Evolutionary conservation across 2,113 vertebrate genomes (phyloP).

Genomic region (Istiophorus platypterus): DNA sequence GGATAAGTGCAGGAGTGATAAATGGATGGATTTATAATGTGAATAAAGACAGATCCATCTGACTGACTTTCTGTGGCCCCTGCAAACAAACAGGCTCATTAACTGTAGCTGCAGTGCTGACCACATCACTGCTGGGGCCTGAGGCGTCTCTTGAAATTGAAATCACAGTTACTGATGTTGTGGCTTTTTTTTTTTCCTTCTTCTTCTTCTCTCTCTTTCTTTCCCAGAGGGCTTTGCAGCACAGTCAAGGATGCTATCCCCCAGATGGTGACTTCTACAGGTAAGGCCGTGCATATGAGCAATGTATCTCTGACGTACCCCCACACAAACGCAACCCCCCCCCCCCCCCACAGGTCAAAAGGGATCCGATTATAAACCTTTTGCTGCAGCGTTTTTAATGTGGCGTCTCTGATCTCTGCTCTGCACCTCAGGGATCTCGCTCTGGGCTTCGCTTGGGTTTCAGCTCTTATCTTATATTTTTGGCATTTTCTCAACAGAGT

Average conservation of each 20-base stretch:
- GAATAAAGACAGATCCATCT: background rate
- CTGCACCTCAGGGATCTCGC: constrained; percentile 25
- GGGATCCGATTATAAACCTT: constrained; percentile 12
- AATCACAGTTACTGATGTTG: constrained; percentile 44
- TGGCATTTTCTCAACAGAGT: background rate
- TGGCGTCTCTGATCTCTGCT: constrained; percentile 31
- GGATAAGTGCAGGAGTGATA: background rate
- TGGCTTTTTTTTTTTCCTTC: background rate
- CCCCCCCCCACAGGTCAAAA: constrained; percentile 5
- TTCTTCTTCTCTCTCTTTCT: background rate
- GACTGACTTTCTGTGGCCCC: background rate
- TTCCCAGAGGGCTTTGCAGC: constrained; percentile 65
- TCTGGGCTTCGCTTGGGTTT: constrained; percentile 20
- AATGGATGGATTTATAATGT: constrained; percentile 22
- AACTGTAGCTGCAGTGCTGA: constrained; percentile 25
- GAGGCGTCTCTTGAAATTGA: constrained; percentile 36
- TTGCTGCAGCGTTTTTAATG: constrained; percentile 19
- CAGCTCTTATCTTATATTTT: constrained; percentile 6
- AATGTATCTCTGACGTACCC: background rate
- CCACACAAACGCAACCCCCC: background rate
- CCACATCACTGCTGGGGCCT: constrained; percentile 34
- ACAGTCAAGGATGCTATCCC: constrained; percentile 52
- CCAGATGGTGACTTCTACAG: constrained; percentile 68
- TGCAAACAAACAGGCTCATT: constrained; percentile 12
- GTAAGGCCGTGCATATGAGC: constrained; percentile 32